Evolutionary conservation across 2,888 invertebrate genomes (phyloP).

Genomic region (Drosophila bunnanda): DNA sequence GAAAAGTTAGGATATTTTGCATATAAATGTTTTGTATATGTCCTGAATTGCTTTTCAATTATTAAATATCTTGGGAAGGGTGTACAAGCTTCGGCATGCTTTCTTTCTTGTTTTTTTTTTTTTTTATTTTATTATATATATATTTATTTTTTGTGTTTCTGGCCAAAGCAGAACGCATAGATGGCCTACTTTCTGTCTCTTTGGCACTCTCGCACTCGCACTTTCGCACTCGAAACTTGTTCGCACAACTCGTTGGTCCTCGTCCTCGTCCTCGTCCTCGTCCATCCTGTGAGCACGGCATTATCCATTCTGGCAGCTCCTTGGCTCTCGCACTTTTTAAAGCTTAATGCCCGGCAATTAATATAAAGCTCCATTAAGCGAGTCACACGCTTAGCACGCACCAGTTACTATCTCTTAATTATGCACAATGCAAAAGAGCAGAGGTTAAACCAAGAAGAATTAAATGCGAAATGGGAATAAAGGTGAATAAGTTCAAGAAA

Average conservation of each 20-base stretch:
- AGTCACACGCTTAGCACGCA: conserved; percentile 26
- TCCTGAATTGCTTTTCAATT: neutral
- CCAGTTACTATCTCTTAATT: conserved; percentile 40
- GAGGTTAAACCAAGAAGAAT: neutral
- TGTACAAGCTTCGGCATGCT: neutral
- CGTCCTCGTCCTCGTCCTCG: neutral
- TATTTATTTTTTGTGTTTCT: neutral
- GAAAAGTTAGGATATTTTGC: too few species aligned
- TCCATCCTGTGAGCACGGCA: conserved; percentile 1
- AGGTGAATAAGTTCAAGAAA: conserved; percentile 1
- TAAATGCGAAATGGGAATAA: neutral
- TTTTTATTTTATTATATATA: neutral
- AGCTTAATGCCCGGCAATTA: conserved; percentile 37
- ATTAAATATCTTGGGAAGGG: neutral
- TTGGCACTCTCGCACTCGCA: neutral
- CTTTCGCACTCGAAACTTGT: conserved; percentile 10
- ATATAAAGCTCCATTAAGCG: conserved; percentile 37
- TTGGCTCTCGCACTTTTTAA: conserved; percentile 9
- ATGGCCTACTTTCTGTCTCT: conserved; percentile 53
- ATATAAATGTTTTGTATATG: too few species aligned
- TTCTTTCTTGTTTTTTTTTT: too few species aligned
- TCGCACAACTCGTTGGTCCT: conserved; percentile 6
- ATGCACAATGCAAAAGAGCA: conserved; percentile 25
- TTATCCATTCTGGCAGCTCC: conserved; percentile 4
- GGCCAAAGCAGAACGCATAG: conserved; percentile 25